These are phyloP conservation scores for Apomyelois bistriatella DNA, from an alignment of 2,888 invertebrate species.

Conservation along the genomic window DNA sequence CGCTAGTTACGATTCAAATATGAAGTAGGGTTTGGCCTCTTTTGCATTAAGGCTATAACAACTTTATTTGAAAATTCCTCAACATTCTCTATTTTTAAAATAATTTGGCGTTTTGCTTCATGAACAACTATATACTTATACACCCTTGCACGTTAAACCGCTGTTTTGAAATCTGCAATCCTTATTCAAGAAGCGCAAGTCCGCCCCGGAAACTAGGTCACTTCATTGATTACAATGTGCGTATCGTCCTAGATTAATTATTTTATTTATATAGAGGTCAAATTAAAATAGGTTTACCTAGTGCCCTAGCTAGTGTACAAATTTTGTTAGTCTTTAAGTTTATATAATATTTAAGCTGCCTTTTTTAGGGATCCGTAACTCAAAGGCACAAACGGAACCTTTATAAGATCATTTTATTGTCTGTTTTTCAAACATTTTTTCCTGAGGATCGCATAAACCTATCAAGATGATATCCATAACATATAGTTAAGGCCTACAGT, in stretches of 20 bases:
- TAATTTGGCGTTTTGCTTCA: neutral
- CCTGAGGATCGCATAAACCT: too few species aligned
- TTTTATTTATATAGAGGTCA: neutral
- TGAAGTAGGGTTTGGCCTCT: conserved; percentile 50
- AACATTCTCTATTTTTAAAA: too few species aligned
- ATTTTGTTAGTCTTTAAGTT: too few species aligned
- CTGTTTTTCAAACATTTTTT: too few species aligned
- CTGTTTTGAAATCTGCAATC: neutral
- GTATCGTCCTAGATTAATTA: conserved; percentile 9
- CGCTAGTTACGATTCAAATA: conserved; percentile 42
- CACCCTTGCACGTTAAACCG: neutral
- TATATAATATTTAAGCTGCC: too few species aligned
- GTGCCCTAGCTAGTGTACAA: neutral
- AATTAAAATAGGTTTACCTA: neutral
- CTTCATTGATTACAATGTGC: conserved; percentile 12
- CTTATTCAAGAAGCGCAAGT: conserved; percentile 10
- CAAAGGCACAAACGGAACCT: too few species aligned
- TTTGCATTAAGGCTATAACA: too few species aligned
- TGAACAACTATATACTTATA: neutral
- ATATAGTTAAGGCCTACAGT: too few species aligned
- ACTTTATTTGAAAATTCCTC: too few species aligned
- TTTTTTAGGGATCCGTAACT: too few species aligned
- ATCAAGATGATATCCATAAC: too few species aligned
- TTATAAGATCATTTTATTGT: too few species aligned
- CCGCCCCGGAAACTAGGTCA: conserved; percentile 12